Percentiles rank a stretch among this genome's conserved stretches.
Conservation (phyloP, 1,140 invertebrate genomes). For the Cotesia vestalis region DNA sequence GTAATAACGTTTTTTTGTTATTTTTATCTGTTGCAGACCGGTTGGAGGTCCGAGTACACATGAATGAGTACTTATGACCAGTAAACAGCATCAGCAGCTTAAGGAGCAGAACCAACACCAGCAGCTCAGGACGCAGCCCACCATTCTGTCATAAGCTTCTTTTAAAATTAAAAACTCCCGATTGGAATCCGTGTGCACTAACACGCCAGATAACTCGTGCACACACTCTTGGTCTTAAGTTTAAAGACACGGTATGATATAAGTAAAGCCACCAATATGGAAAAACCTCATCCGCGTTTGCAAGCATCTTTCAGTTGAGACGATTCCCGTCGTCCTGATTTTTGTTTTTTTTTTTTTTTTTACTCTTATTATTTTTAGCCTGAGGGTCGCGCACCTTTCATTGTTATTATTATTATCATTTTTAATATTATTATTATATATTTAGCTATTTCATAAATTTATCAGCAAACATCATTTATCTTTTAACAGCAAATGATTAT, state of each 20-base stretch:
- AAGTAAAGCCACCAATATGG: too few relatives aligned
- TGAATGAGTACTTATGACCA: slow-evolving; percentile 55
- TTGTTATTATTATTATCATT: too few relatives aligned
- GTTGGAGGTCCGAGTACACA: slow-evolving; percentile 68
- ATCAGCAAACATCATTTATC: neutral
- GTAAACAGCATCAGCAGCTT: slow-evolving; percentile 18
- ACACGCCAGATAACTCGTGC: neutral
- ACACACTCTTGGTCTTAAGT: too few relatives aligned
- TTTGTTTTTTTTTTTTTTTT: too few relatives aligned
- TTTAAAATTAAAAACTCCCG: slow-evolving; percentile 27
- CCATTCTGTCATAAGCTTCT: slow-evolving; percentile 52
- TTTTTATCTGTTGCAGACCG: slow-evolving; percentile 59
- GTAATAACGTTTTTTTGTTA: slow-evolving; percentile 27
- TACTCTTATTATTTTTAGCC: too few relatives aligned
- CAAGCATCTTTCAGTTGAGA: neutral
- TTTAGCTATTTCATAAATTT: too few relatives aligned
- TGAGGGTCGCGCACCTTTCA: too few relatives aligned
- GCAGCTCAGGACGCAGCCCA: slow-evolving; percentile 58
- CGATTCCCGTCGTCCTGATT: too few relatives aligned
- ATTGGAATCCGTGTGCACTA: slow-evolving; percentile 43
- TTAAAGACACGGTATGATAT: too few relatives aligned
- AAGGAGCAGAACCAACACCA: slow-evolving; percentile 31
- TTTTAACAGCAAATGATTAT: slow-evolving; percentile 17
- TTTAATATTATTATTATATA: too few relatives aligned
- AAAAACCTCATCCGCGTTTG: slow-evolving; percentile 25